Conservation (phyloP, 2,797 vertebrate species). For the Nyctibius grandis region DNA sequence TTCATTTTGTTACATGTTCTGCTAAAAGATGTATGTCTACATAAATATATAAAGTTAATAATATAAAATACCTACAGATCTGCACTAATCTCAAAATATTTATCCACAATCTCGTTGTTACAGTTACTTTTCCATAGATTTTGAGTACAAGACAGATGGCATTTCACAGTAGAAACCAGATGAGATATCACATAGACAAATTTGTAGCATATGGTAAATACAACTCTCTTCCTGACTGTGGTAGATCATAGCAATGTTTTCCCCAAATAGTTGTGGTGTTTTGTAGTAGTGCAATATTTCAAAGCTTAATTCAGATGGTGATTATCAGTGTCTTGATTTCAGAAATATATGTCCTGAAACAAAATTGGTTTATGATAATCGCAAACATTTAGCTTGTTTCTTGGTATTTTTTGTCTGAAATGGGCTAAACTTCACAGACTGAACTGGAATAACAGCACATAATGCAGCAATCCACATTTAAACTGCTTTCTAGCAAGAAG, state of each 20-base stretch:
- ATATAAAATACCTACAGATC: neutral
- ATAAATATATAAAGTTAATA: neutral
- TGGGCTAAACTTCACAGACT: neutral
- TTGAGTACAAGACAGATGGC: neutral
- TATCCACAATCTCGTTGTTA: neutral
- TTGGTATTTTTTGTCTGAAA: neutral
- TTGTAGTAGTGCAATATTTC: neutral
- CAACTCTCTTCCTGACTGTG: neutral
- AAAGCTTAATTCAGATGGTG: neutral
- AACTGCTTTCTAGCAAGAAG: neutral
- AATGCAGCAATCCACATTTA: conserved; percentile 29
- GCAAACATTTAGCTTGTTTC: neutral
- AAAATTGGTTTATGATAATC: neutral
- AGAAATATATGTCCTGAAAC: neutral
- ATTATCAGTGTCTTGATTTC: neutral
- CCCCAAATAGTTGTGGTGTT: neutral
- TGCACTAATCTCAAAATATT: neutral
- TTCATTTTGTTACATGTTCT: neutral
- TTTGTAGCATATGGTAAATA: neutral
- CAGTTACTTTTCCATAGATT: neutral
- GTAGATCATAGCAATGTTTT: neutral
- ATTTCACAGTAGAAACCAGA: neutral
- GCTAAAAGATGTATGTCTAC: neutral
- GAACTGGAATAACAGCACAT: conserved; percentile 52
- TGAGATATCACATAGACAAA: neutral